Percentiles rank a stretch among this genome's conserved stretches.
Evolutionary conservation across 2,888 invertebrate species (phyloP).

Genomic region (Fragum sueziense): DNA sequence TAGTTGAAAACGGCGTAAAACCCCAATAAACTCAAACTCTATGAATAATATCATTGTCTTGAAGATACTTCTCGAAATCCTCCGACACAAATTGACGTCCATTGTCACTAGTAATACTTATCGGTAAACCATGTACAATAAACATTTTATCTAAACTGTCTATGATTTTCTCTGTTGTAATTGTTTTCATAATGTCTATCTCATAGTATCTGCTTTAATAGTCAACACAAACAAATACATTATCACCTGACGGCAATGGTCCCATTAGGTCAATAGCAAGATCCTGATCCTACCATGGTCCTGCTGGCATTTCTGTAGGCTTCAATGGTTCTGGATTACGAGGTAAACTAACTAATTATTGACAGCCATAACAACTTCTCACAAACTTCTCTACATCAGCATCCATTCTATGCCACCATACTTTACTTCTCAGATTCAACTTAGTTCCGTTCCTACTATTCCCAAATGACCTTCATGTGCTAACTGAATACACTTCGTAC

Average conservation of each 20-base stretch:
- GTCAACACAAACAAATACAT: constrained; percentile 58
- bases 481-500: background rate
- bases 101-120: constrained; percentile 56
- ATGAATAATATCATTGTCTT: constrained; percentile 48
- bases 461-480: constrained; percentile 20
- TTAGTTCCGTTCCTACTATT: no score
- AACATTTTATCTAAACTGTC: constrained; percentile 55
- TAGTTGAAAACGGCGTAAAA: no score
- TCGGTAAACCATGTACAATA: constrained; percentile 48
- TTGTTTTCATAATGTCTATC: constrained; percentile 47
- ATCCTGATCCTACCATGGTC: constrained; percentile 60
- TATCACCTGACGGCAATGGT: constrained; percentile 53
- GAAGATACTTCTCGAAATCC: constrained; percentile 41
- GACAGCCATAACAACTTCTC: no score
- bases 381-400: no score
- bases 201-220: constrained; percentile 63
- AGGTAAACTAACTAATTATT: no score
- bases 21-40: no score
- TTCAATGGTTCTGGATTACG: constrained; percentile 48
- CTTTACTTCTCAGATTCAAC: constrained; percentile 26
- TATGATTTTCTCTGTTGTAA: constrained; percentile 48
- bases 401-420: constrained; percentile 56
- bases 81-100: constrained; percentile 51
- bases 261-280: constrained; percentile 56
- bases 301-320: constrained; percentile 39